Conservation (phyloP, 1,140 invertebrate species). For the Polypedilum pembai region DNA sequence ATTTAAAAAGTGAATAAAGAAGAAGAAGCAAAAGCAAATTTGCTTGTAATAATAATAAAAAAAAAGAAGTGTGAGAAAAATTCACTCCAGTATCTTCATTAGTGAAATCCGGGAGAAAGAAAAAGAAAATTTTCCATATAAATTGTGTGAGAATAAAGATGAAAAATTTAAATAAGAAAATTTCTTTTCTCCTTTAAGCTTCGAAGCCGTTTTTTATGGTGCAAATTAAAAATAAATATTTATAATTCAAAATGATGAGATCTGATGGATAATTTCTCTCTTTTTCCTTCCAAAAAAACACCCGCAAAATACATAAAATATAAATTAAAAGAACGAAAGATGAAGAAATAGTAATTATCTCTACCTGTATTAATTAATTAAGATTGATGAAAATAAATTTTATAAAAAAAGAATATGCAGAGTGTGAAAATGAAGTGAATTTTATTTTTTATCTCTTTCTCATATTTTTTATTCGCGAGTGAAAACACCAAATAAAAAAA, state of each 20-base stretch:
- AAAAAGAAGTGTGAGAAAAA: constrained; percentile 10
- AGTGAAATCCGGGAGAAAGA: neutral
- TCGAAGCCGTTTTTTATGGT: neutral
- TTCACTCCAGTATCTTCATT: neutral
- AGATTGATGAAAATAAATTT: neutral
- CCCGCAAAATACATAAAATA: no score
- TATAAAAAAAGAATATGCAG: neutral
- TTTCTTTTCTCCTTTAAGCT: neutral
- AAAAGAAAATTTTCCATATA: constrained; percentile 13
- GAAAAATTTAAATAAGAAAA: neutral
- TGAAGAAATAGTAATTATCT: no score
- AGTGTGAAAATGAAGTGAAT: constrained; percentile 8
- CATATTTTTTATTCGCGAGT: neutral
- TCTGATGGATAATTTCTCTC: neutral
- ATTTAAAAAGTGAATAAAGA: neutral
- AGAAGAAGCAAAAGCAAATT: neutral
- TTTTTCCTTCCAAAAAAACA: neutral
- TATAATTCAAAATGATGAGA: neutral
- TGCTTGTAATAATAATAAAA: neutral
- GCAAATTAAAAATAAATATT: constrained; percentile 20
- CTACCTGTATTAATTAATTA: no score
- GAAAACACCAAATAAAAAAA: neutral
- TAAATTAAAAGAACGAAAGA: no score
- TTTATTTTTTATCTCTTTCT: neutral
- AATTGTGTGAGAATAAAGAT: neutral